phyloP scores from a whole-genome alignment of 2,797 vertebrate genomes.

The Diceros bicornis region DNA sequence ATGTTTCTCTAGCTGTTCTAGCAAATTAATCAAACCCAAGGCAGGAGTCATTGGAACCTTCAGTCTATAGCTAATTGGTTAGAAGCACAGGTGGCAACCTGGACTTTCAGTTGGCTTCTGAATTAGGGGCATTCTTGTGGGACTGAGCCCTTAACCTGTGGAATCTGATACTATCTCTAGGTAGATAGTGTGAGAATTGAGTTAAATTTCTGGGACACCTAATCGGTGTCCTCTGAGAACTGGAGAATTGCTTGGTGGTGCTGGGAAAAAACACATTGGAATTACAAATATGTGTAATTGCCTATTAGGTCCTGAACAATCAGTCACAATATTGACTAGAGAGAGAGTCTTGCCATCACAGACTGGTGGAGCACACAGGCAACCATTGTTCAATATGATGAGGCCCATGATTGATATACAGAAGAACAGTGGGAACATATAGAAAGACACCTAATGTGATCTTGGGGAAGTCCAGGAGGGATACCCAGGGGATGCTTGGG shows the following conservation, averaged over 20 bases:
- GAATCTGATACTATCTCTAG: not conserved
- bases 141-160: not conserved
- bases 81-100: not conserved
- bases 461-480: not conserved
- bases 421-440: not conserved
- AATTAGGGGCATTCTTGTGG: not conserved
- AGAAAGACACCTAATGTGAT: not conserved
- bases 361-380: not conserved
- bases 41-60: not conserved
- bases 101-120: not conserved
- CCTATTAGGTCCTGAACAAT: not conserved
- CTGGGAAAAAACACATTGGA: not conserved
- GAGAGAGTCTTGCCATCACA: not conserved
- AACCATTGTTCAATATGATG: not conserved
- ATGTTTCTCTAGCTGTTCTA: not conserved
- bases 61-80: not conserved
- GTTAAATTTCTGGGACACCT: not conserved
- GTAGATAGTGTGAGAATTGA: not conserved
- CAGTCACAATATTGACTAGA: not conserved
- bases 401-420: not conserved
- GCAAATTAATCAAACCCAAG: conserved; percentile 21
- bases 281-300: not conserved
- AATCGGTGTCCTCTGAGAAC: not conserved
- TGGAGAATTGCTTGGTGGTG: not conserved
- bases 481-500: not conserved